Percentiles rank a stretch among this genome's conserved stretches.
phyloP scores from a whole-genome alignment of 2,888 invertebrate species.

The Oscheius sp. region DNA sequence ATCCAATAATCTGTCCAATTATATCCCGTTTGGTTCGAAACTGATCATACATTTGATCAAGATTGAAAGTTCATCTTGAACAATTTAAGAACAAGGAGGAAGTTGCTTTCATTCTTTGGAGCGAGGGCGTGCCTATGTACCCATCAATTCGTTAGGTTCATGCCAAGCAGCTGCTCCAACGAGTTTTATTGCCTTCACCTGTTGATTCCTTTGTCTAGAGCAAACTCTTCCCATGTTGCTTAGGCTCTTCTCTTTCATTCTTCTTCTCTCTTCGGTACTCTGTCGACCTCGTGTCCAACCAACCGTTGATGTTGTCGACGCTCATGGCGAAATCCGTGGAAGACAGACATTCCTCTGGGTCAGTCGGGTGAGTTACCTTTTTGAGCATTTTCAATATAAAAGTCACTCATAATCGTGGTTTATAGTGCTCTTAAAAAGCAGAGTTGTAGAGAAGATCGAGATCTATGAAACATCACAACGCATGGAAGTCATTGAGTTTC shows the following conservation, averaged over 20 bases:
- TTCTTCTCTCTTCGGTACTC: not conserved
- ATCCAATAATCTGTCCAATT: not conserved
- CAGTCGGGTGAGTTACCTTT: not conserved
- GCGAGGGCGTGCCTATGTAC: not conserved
- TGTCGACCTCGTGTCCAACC: not conserved
- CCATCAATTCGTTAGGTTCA: not conserved
- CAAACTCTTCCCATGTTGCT: no score
- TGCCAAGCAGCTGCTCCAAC: not conserved
- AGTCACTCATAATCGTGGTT: no score
- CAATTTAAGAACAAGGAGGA: no score
- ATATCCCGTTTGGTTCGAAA: no score
- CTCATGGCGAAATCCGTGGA: not conserved
- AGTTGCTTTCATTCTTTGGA: not conserved
- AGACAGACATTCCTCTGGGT: conserved; percentile 12
- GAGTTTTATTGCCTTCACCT: not conserved
- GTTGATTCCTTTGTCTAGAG: not conserved
- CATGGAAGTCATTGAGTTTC: no score
- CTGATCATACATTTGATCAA: no score
- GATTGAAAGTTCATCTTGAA: no score
- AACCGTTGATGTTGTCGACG: not conserved
- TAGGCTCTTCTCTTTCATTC: not conserved
- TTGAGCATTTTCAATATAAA: not conserved
- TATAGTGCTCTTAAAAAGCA: no score
- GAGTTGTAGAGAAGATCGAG: no score
- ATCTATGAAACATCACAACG: no score